Conservation (phyloP, 1,140 invertebrate genomes). For the Heliconius eleuchia region DNA sequence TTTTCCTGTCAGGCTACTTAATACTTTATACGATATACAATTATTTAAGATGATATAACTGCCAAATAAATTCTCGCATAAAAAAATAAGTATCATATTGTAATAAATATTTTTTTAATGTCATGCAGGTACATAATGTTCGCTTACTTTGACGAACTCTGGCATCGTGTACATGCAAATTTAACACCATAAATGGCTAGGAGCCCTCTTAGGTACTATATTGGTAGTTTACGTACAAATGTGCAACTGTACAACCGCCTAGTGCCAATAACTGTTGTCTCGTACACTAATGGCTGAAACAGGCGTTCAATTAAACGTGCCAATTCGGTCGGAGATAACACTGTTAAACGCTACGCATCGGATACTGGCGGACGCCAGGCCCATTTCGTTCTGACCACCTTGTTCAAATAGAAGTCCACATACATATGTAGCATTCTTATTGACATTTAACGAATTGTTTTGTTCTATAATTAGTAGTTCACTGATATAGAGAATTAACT, state of each 20-base stretch:
- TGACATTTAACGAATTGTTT: neutral
- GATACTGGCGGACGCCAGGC: conserved; percentile 48
- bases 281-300: conserved; percentile 70
- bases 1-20: conserved; percentile 1
- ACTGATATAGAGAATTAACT: neutral
- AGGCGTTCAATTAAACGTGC: conserved; percentile 75
- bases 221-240: conserved; percentile 33
- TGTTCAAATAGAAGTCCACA: conserved; percentile 37
- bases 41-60: neutral
- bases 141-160: conserved; percentile 9
- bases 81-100: too few relatives aligned
- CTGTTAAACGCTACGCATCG: conserved; percentile 59
- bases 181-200: conserved; percentile 24
- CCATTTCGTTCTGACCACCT: conserved; percentile 47
- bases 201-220: conserved; percentile 31
- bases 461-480: neutral
- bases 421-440: neutral
- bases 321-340: conserved; percentile 65
- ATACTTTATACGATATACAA: neutral
- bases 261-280: conserved; percentile 73
- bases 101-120: too few relatives aligned
- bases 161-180: conserved; percentile 14
- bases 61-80: neutral
- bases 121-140: neutral
- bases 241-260: conserved; percentile 40